Evolutionary conservation across 1,140 invertebrate genomes (phyloP).

Genomic region (Bombus superbus): DNA sequence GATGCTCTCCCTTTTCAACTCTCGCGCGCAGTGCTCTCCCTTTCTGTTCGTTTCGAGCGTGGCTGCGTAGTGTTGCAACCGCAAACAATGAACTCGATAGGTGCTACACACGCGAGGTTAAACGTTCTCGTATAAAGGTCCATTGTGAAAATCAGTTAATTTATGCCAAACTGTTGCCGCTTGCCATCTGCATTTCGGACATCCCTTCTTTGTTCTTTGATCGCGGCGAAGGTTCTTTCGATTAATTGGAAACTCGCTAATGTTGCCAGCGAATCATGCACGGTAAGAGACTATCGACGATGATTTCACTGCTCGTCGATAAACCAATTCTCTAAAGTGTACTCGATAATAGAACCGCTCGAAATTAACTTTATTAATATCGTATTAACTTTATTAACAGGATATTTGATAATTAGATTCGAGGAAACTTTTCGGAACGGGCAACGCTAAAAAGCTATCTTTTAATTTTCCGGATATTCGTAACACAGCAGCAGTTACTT

Average conservation of each 20-base stretch:
- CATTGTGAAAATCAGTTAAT: slow-evolving; percentile 70
- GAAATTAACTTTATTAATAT: too few species aligned
- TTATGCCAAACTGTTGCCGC: slow-evolving; percentile 52
- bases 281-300: neutral
- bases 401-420: neutral
- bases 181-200: slow-evolving; percentile 13
- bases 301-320: neutral
- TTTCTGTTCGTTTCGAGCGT: slow-evolving; percentile 31
- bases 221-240: neutral
- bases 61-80: slow-evolving; percentile 15
- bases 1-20: slow-evolving; percentile 47
- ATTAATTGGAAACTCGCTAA: slow-evolving; percentile 9
- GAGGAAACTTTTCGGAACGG: neutral
- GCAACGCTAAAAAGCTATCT: neutral
- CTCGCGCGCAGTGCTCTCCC: neutral
- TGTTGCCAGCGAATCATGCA: neutral
- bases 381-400: too few species aligned
- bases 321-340: neutral
- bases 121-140: slow-evolving; percentile 59
- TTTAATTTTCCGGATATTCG: neutral
- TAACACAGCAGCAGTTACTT: neutral
- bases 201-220: slow-evolving; percentile 15
- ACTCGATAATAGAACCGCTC: neutral
- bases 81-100: slow-evolving; percentile 68
- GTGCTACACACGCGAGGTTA: slow-evolving; percentile 53